Evolutionary conservation across 1,140 invertebrate species (phyloP).

Genomic region (Amyelois transitella): DNA sequence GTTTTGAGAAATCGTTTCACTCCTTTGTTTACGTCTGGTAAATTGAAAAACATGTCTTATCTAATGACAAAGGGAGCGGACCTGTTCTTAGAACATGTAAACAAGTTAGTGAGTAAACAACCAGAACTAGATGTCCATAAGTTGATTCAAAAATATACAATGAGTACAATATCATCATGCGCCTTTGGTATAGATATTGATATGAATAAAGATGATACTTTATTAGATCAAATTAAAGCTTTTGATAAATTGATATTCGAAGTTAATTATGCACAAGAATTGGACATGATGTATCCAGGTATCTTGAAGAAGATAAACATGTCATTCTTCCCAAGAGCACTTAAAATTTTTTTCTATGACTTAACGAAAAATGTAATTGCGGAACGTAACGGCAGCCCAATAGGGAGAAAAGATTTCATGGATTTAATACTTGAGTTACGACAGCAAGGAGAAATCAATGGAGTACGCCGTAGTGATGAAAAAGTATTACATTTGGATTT

Average conservation of each 20-base stretch:
- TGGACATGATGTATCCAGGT: conserved; percentile 21
- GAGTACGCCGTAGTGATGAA: conserved; percentile 8
- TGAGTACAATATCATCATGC: conserved; percentile 70
- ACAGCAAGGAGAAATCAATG: conserved; percentile 36
- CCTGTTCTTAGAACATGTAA: conserved; percentile 34
- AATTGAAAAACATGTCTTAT: conserved; percentile 74
- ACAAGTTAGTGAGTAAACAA: conserved; percentile 11
- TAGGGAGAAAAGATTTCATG: conserved; percentile 21
- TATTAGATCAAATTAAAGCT: conserved; percentile 11
- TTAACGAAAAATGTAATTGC: conserved; percentile 12
- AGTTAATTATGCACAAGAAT: conserved; percentile 6
- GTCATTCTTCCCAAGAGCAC: conserved; percentile 9
- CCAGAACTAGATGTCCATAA: conserved; percentile 49
- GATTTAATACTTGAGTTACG: conserved; percentile 8
- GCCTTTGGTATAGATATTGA: conserved; percentile 75
- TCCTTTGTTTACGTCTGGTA: conserved; percentile 74
- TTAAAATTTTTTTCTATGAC: conserved; percentile 13
- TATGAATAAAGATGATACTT: conserved; percentile 7
- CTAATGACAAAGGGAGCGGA: conserved; percentile 41
- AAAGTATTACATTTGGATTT: not conserved
- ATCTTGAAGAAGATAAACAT: conserved; percentile 12
- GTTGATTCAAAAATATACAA: conserved; percentile 47
- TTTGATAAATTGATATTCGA: conserved; percentile 13
- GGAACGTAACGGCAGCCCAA: conserved; percentile 15
- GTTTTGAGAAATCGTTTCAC: conserved; percentile 67